A percentile compares a stretch with the other conserved stretches of the same genome.
These are phyloP conservation scores for Meghimatium bilineatum DNA, from an alignment of 2,888 invertebrate genomes.

Conservation along the genomic window DNA sequence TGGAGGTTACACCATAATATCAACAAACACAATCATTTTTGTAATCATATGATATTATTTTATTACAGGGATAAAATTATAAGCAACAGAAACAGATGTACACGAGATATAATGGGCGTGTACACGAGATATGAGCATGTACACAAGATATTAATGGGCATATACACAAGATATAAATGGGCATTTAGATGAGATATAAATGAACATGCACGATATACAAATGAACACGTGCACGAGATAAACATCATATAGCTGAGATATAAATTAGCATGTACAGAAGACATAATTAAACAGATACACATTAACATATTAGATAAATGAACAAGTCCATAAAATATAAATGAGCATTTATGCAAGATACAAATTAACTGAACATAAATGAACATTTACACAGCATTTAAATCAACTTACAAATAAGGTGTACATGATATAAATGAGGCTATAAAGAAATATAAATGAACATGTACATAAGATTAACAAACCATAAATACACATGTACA, in stretches of 20 bases:
- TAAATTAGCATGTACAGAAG: no score
- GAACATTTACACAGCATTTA: no score
- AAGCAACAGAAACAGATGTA: constrained; percentile 6
- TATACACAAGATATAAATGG: neutral
- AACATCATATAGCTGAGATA: no score
- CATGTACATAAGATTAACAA: neutral
- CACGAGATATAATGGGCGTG: neutral
- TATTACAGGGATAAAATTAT: neutral
- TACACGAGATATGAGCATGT: neutral
- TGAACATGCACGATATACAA: neutral
- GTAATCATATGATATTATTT: neutral
- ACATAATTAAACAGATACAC: no score
- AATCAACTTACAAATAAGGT: no score
- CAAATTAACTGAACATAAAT: no score
- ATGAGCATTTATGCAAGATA: no score
- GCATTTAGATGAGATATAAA: neutral
- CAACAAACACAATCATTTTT: neutral
- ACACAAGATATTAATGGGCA: neutral
- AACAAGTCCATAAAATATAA: no score
- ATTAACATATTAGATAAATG: no score
- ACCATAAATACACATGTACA: neutral
- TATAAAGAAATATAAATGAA: neutral
- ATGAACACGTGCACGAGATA: no score
- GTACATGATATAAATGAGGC: neutral
- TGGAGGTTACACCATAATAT: no score